These are phyloP conservation scores for Drosophila quinaria DNA, from an alignment of 2,888 invertebrate species.

Conservation along the genomic window DNA sequence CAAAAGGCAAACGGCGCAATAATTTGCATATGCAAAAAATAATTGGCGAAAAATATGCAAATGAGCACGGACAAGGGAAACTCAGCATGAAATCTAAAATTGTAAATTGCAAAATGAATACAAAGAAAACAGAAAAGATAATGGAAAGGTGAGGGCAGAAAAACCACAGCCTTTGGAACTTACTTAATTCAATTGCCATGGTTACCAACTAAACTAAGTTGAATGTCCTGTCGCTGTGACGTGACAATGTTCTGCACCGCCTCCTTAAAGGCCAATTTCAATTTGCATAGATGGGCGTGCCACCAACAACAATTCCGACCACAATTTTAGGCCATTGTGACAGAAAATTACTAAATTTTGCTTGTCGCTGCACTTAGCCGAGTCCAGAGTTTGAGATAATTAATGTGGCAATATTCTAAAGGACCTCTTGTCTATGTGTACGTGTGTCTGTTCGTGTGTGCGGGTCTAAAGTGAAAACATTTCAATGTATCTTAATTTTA, in stretches of 20 bases:
- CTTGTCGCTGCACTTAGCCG: slow-evolving; percentile 47
- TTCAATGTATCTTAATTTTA: slow-evolving; percentile 26
- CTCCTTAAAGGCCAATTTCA: slow-evolving; percentile 44
- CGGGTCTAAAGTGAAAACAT: slow-evolving; percentile 14
- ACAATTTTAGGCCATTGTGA: slow-evolving; percentile 48
- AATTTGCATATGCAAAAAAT: slow-evolving; percentile 74
- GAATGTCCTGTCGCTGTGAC: slow-evolving; percentile 61
- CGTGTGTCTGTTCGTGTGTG: background rate
- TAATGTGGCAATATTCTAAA: slow-evolving; percentile 51
- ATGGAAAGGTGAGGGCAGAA: background rate
- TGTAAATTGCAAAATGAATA: slow-evolving; percentile 31
- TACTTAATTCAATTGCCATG: slow-evolving; percentile 23
- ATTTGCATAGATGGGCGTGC: slow-evolving; percentile 68
- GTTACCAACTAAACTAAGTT: slow-evolving; percentile 43
- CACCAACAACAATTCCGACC: slow-evolving; percentile 28
- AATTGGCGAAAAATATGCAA: slow-evolving; percentile 78
- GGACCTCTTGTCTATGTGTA: slow-evolving; percentile 13
- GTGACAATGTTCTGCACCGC: slow-evolving; percentile 28
- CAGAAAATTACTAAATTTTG: slow-evolving; percentile 58
- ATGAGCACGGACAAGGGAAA: slow-evolving; percentile 44
- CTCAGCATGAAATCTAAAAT: slow-evolving; percentile 32
- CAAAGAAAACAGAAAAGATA: background rate
- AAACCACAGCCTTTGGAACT: background rate
- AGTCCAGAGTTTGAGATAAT: slow-evolving; percentile 48
- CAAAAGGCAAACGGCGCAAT: slow-evolving; percentile 40